Evolutionary conservation across 2,113 vertebrate species (phyloP).

Genomic region (Clarias gariepinus): DNA sequence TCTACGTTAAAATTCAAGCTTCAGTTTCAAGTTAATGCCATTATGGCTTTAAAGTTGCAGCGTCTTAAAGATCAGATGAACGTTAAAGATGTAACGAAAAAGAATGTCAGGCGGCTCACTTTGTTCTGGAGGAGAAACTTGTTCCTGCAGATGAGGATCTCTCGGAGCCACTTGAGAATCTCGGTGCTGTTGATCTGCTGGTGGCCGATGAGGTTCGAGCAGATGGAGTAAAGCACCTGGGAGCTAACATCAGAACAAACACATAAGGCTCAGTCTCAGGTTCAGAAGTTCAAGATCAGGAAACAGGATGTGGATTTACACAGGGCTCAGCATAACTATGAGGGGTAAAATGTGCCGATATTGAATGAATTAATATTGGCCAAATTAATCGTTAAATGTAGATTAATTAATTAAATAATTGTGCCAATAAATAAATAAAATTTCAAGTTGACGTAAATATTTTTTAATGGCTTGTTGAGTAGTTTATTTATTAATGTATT

Average conservation of each 20-base stretch:
- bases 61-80: neutral
- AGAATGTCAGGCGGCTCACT: slow-evolving; percentile 63
- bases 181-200: slow-evolving; percentile 95
- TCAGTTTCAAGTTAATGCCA: neutral
- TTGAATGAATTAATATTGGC: too few relatives aligned
- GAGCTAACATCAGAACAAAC: slow-evolving; percentile 74
- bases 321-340: neutral
- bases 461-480: too few relatives aligned
- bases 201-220: slow-evolving; percentile 90
- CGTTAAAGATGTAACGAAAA: neutral
- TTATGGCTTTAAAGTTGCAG: neutral
- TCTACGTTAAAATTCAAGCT: neutral
- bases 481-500: too few relatives aligned
- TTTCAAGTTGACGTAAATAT: too few relatives aligned
- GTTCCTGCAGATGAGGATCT: slow-evolving; percentile 98
- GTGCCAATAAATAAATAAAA: too few relatives aligned
- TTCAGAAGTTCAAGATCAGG: slow-evolving; percentile 24
- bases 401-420: too few relatives aligned
- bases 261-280: neutral
- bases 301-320: neutral
- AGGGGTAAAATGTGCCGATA: too few relatives aligned
- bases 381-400: too few relatives aligned
- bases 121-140: slow-evolving; percentile 97
- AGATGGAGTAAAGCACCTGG: slow-evolving; percentile 94
- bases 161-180: slow-evolving; percentile 95